Conservation (phyloP, 1,140 invertebrate species). For the Drosophila ambigua region DNA sequence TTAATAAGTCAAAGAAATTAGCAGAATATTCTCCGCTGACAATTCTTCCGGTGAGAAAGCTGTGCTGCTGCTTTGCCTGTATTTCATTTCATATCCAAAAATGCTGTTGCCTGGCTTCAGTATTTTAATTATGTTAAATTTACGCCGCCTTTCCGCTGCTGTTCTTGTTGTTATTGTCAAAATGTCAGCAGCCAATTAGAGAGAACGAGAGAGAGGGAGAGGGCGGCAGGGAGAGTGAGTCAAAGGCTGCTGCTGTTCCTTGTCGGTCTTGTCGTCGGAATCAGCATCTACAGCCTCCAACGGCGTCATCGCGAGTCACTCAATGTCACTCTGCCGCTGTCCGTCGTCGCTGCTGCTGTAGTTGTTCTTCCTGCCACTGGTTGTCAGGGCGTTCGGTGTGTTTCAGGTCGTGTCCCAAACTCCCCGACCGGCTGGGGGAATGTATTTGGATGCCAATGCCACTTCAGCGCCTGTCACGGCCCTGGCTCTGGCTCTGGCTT, state of each 20-base stretch:
- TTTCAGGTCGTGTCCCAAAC: conserved; percentile 38
- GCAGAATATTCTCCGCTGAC: conserved; percentile 41
- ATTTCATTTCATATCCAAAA: conserved; percentile 43
- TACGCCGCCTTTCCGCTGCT: conserved; percentile 39
- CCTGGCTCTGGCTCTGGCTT: background rate
- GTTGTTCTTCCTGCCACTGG: background rate
- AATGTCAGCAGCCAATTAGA: conserved; percentile 78
- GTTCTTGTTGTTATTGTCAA: conserved; percentile 50
- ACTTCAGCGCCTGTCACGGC: conserved; percentile 57
- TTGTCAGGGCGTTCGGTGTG: conserved; percentile 31
- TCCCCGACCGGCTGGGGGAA: conserved; percentile 49
- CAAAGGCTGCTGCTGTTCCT: conserved; percentile 46
- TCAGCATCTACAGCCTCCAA: too few relatives aligned
- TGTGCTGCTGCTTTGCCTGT: conserved; percentile 9
- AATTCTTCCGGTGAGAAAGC: conserved; percentile 19
- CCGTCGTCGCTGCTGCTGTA: conserved; percentile 13
- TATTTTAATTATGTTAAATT: conserved; percentile 80
- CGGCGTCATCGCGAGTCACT: conserved; percentile 57
- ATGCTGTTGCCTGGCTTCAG: conserved; percentile 46
- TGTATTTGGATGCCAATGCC: conserved; percentile 59
- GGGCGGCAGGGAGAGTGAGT: conserved; percentile 54
- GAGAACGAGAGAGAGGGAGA: too few relatives aligned
- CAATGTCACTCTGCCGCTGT: conserved; percentile 63
- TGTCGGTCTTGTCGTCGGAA: conserved; percentile 23
- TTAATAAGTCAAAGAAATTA: conserved; percentile 68